Evolutionary conservation across 1,140 invertebrate genomes (phyloP), one percentile per base, ranked within the genome.

Genomic region (Aplysia californica): DNA sequence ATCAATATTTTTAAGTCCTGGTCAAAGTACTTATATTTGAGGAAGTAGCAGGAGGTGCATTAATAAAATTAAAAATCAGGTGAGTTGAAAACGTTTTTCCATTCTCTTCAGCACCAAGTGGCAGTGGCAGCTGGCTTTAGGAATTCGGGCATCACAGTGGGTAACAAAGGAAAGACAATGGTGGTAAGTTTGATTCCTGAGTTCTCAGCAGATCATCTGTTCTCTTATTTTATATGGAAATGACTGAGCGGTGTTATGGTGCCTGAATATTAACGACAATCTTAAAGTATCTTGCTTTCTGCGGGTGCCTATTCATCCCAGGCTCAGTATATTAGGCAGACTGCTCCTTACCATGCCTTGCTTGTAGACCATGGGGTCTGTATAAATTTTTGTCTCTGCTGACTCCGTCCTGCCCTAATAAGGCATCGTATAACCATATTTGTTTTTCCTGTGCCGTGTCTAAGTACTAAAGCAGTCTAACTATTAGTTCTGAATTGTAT

Each of bases 141-240:
- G 67, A 92, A 92, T 82, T 92, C 91, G 58, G 92, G 92, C 36
- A 89, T 92, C 44, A 89, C 89, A 64, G 76, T 92, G 71, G 88
- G 91, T 38, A 90, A 88, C 67, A 88, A 89, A 77, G 90, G 89
- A 31, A 91, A 91, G 81, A 89, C 91, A 73, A 91, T 90, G 18
- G 82, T 90, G 36, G 91, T 89, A 84, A 83, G 86, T 77, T n/a
- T n/a, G 36, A 44, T 35, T 74, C 2, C 26, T 29, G 58, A 31
- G 29, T 29, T 18, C 61, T 33, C 0, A 1, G 36, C 26, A 65
- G 38, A 36, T 65, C 21, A 18, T 23, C 21, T 21, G 3, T n/a
- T n/a, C n/a, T n/a, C n/a, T n/a, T n/a, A n/a, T n/a, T n/a, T n/a
- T n/a, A 15, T 15, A 39, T 18, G 35, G 44, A 26, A 26, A 31